These are phyloP conservation scores for Drosophila niveifrons DNA, from an alignment of 2,888 invertebrate genomes.

Conservation along the genomic window DNA sequence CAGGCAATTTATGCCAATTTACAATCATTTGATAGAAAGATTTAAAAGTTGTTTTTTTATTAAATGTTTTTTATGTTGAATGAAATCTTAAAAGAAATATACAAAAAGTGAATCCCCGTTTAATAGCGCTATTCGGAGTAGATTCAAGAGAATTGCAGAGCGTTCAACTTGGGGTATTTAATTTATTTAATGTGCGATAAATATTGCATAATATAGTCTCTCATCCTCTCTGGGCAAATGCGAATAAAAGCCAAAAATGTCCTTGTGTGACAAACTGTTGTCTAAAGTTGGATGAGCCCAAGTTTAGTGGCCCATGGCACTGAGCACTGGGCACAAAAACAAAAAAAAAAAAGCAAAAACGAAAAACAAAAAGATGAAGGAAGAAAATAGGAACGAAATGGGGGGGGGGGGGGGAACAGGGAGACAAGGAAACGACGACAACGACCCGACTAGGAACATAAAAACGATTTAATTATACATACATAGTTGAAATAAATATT, in stretches of 20 bases:
- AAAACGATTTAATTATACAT: constrained; percentile 65
- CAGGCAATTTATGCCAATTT: no score
- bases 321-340: background rate
- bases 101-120: background rate
- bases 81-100: no score
- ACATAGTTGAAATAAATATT: constrained; percentile 63
- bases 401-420: background rate
- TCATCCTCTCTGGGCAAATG: background rate
- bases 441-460: constrained; percentile 30
- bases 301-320: constrained; percentile 42
- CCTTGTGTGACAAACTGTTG: constrained; percentile 51
- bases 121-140: background rate
- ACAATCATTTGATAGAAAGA: no score
- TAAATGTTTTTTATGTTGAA: no score
- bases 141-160: background rate
- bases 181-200: constrained; percentile 13
- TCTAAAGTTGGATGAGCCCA: constrained; percentile 44
- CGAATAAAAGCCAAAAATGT: constrained; percentile 31
- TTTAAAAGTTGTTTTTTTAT: no score
- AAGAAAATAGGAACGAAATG: background rate
- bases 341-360: no score
- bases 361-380: no score
- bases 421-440: background rate
- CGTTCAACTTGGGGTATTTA: background rate
- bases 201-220: constrained; percentile 17